Conservation (phyloP, 2,888 invertebrate genomes). For the Parapristionchus giblindavisi region DNA sequence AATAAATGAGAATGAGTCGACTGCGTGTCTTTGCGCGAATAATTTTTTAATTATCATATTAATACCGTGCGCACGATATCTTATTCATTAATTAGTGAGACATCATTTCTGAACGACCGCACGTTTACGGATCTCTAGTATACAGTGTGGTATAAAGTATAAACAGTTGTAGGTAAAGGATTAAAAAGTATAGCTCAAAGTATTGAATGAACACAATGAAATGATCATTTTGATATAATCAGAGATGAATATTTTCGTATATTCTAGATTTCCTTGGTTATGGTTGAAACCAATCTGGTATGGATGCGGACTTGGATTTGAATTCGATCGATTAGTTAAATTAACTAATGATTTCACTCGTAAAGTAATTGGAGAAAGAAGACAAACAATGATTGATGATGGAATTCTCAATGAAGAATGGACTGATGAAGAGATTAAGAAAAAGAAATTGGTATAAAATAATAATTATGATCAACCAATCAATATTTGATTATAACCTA, state of each 20-base stretch:
- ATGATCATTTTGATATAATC: neutral
- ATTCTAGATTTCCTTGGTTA: conserved; percentile 70
- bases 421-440: conserved; percentile 26
- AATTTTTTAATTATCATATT: too few species aligned
- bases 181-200: too few species aligned
- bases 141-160: too few species aligned
- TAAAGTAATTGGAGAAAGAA: conserved; percentile 44
- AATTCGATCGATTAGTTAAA: conserved; percentile 42
- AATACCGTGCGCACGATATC: too few species aligned
- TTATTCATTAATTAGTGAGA: too few species aligned
- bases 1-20: too few species aligned
- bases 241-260: neutral
- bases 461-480: neutral
- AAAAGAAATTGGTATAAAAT: conserved; percentile 40
- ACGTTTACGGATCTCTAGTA: too few species aligned
- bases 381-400: conserved; percentile 17
- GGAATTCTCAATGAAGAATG: conserved; percentile 16
- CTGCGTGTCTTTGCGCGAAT: too few species aligned
- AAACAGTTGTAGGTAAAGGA: too few species aligned
- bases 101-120: too few species aligned
- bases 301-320: conserved; percentile 72
- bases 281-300: conserved; percentile 75
- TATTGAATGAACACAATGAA: neutral
- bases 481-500: neutral
- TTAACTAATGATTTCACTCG: conserved; percentile 42